Conservation (phyloP, 2,797 vertebrate species). For the Buphagus erythrorhynchus region DNA sequence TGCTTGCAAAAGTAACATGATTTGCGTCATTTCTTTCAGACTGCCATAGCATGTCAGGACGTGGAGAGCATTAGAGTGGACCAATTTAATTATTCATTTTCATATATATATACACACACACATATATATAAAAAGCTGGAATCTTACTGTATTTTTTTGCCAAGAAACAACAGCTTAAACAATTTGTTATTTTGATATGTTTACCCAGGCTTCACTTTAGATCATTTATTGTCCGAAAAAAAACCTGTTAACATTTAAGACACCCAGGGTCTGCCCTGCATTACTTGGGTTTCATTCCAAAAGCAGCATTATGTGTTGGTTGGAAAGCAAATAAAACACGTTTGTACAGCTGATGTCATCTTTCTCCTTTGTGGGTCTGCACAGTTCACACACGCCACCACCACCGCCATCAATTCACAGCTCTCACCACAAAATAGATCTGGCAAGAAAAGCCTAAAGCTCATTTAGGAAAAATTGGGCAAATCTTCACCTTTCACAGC, state of each 20-base stretch:
- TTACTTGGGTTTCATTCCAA: background rate
- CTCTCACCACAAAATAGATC: background rate
- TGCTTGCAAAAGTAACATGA: background rate
- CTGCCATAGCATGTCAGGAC: background rate
- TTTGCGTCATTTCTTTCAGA: background rate
- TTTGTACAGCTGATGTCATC: background rate
- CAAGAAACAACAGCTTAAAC: background rate
- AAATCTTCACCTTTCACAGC: conserved; percentile 20
- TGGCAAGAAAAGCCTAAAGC: background rate
- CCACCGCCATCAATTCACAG: background rate
- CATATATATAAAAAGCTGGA: background rate
- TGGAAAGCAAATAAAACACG: background rate
- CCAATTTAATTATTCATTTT: background rate
- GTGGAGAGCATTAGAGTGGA: background rate
- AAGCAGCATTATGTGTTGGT: background rate
- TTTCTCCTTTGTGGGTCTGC: background rate
- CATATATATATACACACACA: background rate
- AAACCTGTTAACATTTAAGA: background rate
- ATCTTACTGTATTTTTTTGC: background rate
- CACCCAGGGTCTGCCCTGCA: background rate
- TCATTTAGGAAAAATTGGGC: background rate
- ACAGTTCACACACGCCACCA: background rate
- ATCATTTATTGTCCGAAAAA: background rate
- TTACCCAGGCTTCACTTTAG: background rate
- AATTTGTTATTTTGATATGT: background rate